These are phyloP conservation scores for Noctua fimbriata DNA, from an alignment of 2,888 invertebrate species.

Conservation along the genomic window DNA sequence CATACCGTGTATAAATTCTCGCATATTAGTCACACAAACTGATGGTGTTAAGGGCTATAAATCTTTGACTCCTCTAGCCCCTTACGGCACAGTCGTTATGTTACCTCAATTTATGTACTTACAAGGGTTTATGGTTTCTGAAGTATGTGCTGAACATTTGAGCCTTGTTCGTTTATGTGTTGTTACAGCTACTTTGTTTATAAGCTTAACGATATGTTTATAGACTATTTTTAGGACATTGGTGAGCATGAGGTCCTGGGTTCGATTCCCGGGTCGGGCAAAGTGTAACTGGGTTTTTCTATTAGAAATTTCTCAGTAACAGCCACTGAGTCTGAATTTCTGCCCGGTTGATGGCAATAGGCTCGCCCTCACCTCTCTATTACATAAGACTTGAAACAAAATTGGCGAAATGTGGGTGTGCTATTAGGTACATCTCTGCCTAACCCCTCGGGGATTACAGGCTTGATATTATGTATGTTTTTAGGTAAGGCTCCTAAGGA, in stretches of 20 bases:
- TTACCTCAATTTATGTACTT: constrained; percentile 13
- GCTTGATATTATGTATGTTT: background rate
- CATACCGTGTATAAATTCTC: background rate
- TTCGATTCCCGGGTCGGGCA: background rate
- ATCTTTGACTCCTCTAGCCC: constrained; percentile 26
- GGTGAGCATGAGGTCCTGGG: background rate
- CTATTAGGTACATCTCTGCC: background rate
- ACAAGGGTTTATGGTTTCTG: constrained; percentile 25
- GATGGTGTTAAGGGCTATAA: constrained; percentile 28
- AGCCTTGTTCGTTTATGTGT: constrained; percentile 9
- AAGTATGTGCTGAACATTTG: constrained; percentile 26
- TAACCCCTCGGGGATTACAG: background rate
- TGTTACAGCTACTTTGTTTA: constrained; percentile 14
- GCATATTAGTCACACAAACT: constrained; percentile 11
- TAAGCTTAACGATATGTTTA: background rate
- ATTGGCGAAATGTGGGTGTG: background rate
- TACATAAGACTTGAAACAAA: background rate
- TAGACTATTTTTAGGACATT: constrained; percentile 3
- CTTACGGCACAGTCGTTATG: constrained; percentile 29
- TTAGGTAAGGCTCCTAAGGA: background rate
- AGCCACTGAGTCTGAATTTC: background rate
- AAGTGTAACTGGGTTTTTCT: background rate
- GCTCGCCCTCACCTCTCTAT: background rate
- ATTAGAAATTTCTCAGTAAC: no score
- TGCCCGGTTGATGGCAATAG: background rate